A percentile compares a stretch with the other conserved stretches of the same genome.
phyloP scores from a whole-genome alignment of 2,113 vertebrate genomes.

The Herpetotheres cachinnans region DNA sequence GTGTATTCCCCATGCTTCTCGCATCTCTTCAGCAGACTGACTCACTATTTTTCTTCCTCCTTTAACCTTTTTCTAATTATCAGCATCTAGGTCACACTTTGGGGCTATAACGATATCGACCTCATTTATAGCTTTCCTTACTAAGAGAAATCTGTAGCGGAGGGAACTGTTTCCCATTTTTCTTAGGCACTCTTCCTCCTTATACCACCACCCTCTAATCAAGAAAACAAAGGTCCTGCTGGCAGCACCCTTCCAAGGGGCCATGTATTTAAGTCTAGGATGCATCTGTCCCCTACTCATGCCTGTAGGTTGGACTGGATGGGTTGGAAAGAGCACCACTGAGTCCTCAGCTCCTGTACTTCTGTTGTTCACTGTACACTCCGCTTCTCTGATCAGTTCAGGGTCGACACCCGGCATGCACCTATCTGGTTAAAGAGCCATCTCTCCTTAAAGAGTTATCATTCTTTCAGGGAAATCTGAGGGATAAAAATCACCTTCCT shows the following conservation, averaged over 20 bases:
- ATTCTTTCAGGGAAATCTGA: background rate
- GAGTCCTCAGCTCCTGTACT: background rate
- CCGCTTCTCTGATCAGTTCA: background rate
- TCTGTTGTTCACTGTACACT: background rate
- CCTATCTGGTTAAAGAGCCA: background rate
- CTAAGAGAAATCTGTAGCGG: background rate
- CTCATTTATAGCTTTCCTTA: background rate
- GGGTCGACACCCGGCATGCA: accelerated
- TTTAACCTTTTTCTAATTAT: background rate
- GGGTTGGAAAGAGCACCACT: background rate
- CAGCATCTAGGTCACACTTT: background rate
- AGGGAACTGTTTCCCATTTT: background rate
- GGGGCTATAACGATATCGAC: background rate
- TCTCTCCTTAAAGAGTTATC: background rate
- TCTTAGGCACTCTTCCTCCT: background rate
- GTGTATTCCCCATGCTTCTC: background rate
- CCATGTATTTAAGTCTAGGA: background rate
- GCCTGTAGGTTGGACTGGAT: background rate
- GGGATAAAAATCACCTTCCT: background rate
- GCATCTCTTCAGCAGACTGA: background rate
- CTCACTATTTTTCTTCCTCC: background rate
- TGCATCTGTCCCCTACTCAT: background rate
- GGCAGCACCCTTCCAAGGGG: background rate
- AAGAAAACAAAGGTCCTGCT: background rate
- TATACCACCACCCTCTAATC: background rate